Base-by-base conservation (phyloP, 2,888 invertebrate genomes). In the Camptogramma bilineatum region DNA sequence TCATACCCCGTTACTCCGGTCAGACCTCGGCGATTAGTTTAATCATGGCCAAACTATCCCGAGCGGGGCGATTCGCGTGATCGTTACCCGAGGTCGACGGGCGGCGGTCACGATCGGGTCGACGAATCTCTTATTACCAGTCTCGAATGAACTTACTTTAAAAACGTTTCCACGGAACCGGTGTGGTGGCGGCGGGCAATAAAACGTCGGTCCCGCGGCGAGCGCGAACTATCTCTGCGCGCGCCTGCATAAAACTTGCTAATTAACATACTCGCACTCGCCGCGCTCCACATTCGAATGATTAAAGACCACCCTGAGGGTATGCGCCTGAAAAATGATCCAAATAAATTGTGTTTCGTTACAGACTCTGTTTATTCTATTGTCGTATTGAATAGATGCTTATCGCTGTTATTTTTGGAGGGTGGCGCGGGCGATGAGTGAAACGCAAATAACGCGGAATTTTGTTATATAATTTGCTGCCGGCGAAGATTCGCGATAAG, bases 391-490 rank as follows among this genome's bases (percentile, higher is more conserved):
- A 79, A 80, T 77, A 80, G 81, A 82, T 78, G 75, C 78, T 74
- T 80, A 78, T 80, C 80, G 78, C 74, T 77, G 79, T 80, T 80
- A 78, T 80, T 80, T 68, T 74, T 55, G 69, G 63, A 52, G 71
- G 68, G 68, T 56, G 70, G 72, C 68, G 58, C 68, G 66, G 71
- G 71, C 72, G 76, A 73, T 75, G 77, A 74, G 72, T 73, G 75
- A 77, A 80, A 85, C 82, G 83, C 81, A 86, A 87, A 89, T 87
- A 87, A 79, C 68, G 82, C 82, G 76, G 84, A 85, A 85, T 88
- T 82, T 84, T 80, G 81, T 86, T 88, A 85, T 86, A 82, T 84
- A 85, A 87, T 88, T 86, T 84, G 85, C 79, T 83, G 82, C 77
- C 83, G 79, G 74, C 75, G 78, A 78, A 83, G 81, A 86, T 85